Base-by-base conservation (phyloP, 2,888 invertebrate genomes). In the Mimas tiliae region DNA sequence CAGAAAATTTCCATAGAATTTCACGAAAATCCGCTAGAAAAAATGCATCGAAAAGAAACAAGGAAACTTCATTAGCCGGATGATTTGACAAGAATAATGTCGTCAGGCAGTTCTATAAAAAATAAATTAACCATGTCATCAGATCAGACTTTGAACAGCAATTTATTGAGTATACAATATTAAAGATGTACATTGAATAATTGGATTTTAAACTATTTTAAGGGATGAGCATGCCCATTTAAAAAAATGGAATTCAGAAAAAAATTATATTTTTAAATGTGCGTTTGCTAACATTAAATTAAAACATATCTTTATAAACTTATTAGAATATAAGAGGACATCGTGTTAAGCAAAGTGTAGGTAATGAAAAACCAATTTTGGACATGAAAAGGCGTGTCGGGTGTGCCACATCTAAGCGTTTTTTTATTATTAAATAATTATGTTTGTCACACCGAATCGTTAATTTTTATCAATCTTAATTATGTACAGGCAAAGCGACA, bases 41-140 rank as follows among this genome's bases (percentile, higher is more conserved):
- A 53, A 45, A 63, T 62, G 34, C 70, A 72, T 70, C 69, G 66
- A 65, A 74, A 74, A 78, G 79, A 79, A 81, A 47, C 51, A 52
- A 67, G 64, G 82, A 81, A 84, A 80, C 82, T 87, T 88, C 88
- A 91, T 92, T 90, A 90, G 75, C 85, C 84, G 89, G 87, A 88
- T 92, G 90, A 90, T 87, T 89, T 87, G 87, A 86, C 91, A 89
- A 85, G 83, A 89, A 84, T 81, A 84, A 76, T 84, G 79, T 85
- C 86, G 89, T 86, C 80, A 81, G 74, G 84, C 83, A 78, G 34
- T 84, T 86, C 83, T 86, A 87, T 87, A 83, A 87, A 87, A 87
- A 89, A 90, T 85, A 89, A 90, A 91, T 91, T 90, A 91, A 84
- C 84, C 83, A 74, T 72, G 69, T 75, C 71, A 70, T 80, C 77